Conservation (phyloP, 2,113 vertebrate species). For the Calyptomena viridis region DNA sequence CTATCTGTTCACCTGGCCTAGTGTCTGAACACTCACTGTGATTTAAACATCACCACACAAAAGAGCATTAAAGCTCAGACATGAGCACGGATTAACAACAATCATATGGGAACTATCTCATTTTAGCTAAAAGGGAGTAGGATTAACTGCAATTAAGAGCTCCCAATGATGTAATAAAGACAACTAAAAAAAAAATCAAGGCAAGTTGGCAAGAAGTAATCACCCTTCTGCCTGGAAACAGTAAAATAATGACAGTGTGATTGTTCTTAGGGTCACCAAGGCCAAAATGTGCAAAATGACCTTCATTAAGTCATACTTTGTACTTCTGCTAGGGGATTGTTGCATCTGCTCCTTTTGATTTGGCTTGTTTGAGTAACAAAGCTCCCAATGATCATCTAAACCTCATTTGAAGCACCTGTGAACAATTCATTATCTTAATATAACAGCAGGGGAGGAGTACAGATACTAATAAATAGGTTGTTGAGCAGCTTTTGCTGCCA, state of each 20-base stretch:
- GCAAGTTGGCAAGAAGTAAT: slow-evolving; percentile 23
- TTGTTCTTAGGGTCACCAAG: slow-evolving; percentile 61
- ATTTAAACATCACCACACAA: neutral
- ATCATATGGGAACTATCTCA: neutral
- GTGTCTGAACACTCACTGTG: neutral
- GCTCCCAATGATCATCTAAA: slow-evolving; percentile 82
- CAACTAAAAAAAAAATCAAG: neutral
- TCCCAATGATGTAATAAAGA: slow-evolving; percentile 39
- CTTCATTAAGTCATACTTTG: slow-evolving; percentile 76
- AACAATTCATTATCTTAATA: slow-evolving; percentile 90
- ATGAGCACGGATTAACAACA: neutral
- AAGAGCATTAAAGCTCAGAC: neutral
- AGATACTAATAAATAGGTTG: slow-evolving; percentile 75
- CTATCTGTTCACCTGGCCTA: neutral
- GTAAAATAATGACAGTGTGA: slow-evolving; percentile 29
- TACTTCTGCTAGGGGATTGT: slow-evolving; percentile 61
- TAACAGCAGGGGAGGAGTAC: slow-evolving; percentile 81
- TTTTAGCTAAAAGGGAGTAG: slow-evolving; percentile 3
- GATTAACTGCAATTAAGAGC: slow-evolving; percentile 42
- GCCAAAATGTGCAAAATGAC: slow-evolving; percentile 72
- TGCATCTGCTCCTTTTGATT: slow-evolving; percentile 81
- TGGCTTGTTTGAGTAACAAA: slow-evolving; percentile 78
- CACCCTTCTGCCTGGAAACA: slow-evolving; percentile 40
- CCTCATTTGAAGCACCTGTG: slow-evolving; percentile 87
- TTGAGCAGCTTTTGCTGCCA: slow-evolving; percentile 67